phyloP scores from a whole-genome alignment of 2,888 invertebrate genomes.

The Leucania comma region DNA sequence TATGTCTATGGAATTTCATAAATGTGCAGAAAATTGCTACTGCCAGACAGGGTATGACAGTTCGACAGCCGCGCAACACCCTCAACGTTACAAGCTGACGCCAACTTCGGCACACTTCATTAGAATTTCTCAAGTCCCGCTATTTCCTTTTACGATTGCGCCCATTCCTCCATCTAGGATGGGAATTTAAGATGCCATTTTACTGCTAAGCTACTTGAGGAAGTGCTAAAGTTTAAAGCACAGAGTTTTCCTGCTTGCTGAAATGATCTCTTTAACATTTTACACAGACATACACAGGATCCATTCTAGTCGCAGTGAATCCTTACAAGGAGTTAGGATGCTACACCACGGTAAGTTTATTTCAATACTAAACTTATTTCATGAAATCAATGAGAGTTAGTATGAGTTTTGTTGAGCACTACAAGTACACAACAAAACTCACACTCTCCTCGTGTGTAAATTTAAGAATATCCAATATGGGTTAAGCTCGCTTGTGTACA shows the following conservation, averaged over 20 bases:
- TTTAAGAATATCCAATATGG: no score
- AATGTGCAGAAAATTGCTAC: not conserved
- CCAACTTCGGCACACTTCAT: conserved; percentile 24
- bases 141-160: conserved; percentile 39
- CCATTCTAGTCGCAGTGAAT: conserved; percentile 98
- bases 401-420: no score
- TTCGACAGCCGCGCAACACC: not conserved
- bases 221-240: conserved; percentile 14
- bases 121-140: conserved; percentile 35
- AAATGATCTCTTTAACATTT: conserved; percentile 88
- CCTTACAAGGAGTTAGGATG: conserved; percentile 98
- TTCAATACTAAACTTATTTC: not conserved
- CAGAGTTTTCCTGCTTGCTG: not conserved
- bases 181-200: conserved; percentile 15
- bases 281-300: conserved; percentile 97
- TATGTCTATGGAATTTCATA: not conserved
- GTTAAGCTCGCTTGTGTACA: no score
- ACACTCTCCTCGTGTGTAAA: no score
- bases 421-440: no score
- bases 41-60: not conserved
- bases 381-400: not conserved
- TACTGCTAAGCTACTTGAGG: conserved; percentile 6
- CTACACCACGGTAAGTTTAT: conserved; percentile 95
- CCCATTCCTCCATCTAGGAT: conserved; percentile 6
- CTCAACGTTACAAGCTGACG: conserved; percentile 6